These are phyloP conservation scores for Drosophila meridionalis DNA, from an alignment of 2,888 invertebrate species.

Conservation along the genomic window DNA sequence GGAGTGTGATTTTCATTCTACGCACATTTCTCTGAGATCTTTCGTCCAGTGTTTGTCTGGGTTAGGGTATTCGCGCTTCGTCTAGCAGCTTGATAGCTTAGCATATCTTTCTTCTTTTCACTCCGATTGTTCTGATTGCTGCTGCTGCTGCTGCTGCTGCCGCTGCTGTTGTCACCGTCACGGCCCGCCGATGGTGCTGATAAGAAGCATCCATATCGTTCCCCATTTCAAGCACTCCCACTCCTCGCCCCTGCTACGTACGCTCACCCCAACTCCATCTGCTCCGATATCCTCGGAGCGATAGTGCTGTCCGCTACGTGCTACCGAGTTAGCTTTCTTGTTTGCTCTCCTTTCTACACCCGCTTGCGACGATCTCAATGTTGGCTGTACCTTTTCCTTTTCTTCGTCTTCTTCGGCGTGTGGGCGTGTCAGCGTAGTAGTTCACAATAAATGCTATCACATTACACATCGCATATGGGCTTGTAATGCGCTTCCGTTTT, in stretches of 20 bases:
- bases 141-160: neutral
- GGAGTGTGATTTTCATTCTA: neutral
- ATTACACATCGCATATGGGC: slow-evolving; percentile 59
- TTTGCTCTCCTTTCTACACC: slow-evolving; percentile 22
- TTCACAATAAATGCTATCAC: slow-evolving; percentile 64
- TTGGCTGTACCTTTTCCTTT: slow-evolving; percentile 16
- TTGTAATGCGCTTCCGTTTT: slow-evolving; percentile 78
- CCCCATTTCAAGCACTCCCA: slow-evolving; percentile 17
- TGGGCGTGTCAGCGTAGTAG: slow-evolving; percentile 43
- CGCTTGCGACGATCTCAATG: slow-evolving; percentile 5
- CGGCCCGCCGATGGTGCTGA: slow-evolving; percentile 73
- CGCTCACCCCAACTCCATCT: neutral
- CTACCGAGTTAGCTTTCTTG: slow-evolving; percentile 61
- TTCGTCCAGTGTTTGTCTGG: too few relatives aligned
- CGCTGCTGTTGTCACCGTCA: slow-evolving; percentile 59
- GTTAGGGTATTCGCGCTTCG: slow-evolving; percentile 5
- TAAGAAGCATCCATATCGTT: slow-evolving; percentile 52
- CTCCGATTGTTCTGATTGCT: slow-evolving; percentile 51
- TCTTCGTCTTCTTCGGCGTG: slow-evolving; percentile 6
- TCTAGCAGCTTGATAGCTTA: neutral
- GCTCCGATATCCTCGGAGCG: slow-evolving; percentile 58
- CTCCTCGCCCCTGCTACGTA: slow-evolving; percentile 3
- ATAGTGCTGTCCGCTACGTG: slow-evolving; percentile 66
- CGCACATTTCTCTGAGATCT: neutral
- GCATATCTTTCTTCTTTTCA: slow-evolving; percentile 8